Evolutionary conservation across 2,797 vertebrate genomes (phyloP), one percentile per base, ranked within the genome.

Genomic region (Apodemus agrarius): DNA sequence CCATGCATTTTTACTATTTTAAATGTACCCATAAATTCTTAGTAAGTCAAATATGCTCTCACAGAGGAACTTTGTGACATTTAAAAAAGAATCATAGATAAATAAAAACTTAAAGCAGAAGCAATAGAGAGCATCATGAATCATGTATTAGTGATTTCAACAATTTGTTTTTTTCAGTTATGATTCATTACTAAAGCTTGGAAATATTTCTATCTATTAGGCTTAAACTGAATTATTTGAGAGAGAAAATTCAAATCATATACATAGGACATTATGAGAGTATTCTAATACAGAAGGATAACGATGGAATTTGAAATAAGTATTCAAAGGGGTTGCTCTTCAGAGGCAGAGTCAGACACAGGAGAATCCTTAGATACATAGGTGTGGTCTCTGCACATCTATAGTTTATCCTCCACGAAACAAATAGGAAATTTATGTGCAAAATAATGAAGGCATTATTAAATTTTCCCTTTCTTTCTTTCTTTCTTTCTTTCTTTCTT

Each of bases 1-100:
- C 86, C 76, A 96, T 96, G 94, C 90, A 89, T 91, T 88, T 54
- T 96, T 52, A 87, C 85, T 85, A 95, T 67, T 89, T 97, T 94
- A 91, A 97, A 92, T 96, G 89, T 69, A n/a, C 52, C 10, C 8
- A 2, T 89, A 89, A 87, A 81, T 92, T 96, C 34, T 86, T 86
- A 88, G 52, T 34, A 96, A 93, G 93, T 96, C 90, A 97, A 86
- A 96, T 75, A 59, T 84, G 24, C 34, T 93, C n/a, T 87, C 29
- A 52, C 22, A 88, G 85, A 85, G 49, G 84, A 95, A 22, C 85
- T 90, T 81, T 89, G 76, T 96, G 92, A 94, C 88, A 94, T 96
- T 98, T 97, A 52, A 37, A 8, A 89, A 94, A 79, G 40, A 91
- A 88, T 83, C 43, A 89, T 34, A 92, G 21, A 93, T 79, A 86